phyloP scores from a whole-genome alignment of 2,113 vertebrate genomes.

The Pterocles burchelli region DNA sequence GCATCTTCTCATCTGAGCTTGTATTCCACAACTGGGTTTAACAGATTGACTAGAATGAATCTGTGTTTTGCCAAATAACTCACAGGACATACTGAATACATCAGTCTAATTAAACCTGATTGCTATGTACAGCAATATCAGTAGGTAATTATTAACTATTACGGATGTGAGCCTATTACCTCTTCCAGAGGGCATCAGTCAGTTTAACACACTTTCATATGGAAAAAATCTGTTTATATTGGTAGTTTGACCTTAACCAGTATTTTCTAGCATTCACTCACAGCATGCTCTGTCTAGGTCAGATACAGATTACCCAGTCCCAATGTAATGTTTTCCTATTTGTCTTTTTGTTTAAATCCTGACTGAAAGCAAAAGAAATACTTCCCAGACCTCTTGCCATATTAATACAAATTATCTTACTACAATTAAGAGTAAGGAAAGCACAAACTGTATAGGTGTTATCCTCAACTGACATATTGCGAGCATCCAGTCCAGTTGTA shows the following conservation, averaged over 20 bases:
- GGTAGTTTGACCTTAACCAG: background rate
- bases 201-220: background rate
- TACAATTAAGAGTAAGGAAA: background rate
- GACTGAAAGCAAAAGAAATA: background rate
- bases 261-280: background rate
- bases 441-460: background rate
- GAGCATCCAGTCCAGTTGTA: background rate
- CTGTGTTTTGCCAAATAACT: background rate
- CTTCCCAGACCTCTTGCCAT: constrained; percentile 4
- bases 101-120: background rate
- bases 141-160: background rate
- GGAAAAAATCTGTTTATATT: background rate
- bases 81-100: background rate
- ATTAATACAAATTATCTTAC: background rate
- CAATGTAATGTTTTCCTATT: background rate
- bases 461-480: background rate
- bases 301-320: background rate
- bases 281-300: background rate
- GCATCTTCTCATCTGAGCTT: background rate
- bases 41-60: background rate
- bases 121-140: background rate
- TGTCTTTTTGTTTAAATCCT: constrained; percentile 18
- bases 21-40: background rate
- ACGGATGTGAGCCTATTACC: background rate
- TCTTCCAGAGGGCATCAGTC: background rate